These are phyloP conservation scores for Galago senegalensis DNA, from an alignment of 2,797 vertebrate species.

Conservation along the genomic window DNA sequence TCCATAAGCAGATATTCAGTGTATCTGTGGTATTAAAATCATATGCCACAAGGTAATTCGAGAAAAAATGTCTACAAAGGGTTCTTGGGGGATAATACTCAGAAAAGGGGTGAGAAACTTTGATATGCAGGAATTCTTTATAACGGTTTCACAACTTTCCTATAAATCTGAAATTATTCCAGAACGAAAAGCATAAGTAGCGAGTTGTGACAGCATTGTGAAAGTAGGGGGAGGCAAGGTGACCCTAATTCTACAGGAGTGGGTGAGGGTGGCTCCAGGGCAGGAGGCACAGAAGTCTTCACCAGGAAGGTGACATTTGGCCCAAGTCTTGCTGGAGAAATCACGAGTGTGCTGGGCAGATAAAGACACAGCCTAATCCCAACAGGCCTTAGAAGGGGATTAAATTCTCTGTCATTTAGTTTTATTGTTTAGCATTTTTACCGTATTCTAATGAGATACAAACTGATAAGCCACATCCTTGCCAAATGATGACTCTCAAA, in stretches of 20 bases:
- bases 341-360: constrained; percentile 72
- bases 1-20: background rate
- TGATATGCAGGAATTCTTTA: background rate
- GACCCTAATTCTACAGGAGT: background rate
- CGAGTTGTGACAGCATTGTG: accelerated
- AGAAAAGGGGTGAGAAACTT: constrained; percentile 15
- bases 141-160: background rate
- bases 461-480: constrained; percentile 73
- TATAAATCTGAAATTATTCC: constrained; percentile 36
- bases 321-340: constrained; percentile 48
- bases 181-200: background rate
- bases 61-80: background rate
- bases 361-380: constrained; percentile 74
- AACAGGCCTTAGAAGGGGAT: constrained; percentile 60
- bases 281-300: background rate
- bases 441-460: constrained; percentile 80
- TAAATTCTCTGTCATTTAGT: constrained; percentile 73
- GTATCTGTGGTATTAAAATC: background rate
- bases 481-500: constrained; percentile 41
- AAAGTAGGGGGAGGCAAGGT: background rate
- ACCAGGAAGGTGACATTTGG: constrained; percentile 49
- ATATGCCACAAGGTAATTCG: background rate
- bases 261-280: background rate
- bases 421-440: constrained; percentile 81
- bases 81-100: background rate